Conservation (phyloP, 2,113 vertebrate genomes). For the Phocoena sinus region DNA sequence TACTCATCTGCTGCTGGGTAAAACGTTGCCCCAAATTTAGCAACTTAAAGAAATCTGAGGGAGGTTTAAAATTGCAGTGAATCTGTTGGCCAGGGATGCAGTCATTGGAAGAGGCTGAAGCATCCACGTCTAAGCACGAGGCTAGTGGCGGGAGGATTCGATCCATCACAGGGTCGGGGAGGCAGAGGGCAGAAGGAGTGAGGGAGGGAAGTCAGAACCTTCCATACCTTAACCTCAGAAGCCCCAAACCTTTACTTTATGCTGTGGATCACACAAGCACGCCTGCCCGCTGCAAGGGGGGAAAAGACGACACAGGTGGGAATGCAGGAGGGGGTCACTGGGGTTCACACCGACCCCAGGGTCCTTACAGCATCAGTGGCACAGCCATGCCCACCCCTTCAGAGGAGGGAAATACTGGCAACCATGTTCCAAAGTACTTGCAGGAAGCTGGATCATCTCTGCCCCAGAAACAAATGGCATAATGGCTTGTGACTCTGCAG, state of each 20-base stretch:
- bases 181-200: too few relatives aligned
- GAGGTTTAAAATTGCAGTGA: not conserved
- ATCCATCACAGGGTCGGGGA: not conserved
- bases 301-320: rapidly evolving
- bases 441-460: not conserved
- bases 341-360: rapidly evolving
- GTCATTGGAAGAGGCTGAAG: not conserved
- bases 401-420: not conserved
- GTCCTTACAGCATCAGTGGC: not conserved
- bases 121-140: too few relatives aligned
- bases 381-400: rapidly evolving
- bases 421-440: not conserved
- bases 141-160: not conserved
- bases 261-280: not conserved
- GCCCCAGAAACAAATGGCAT: rapidly evolving
- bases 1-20: rapidly evolving
- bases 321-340: rapidly evolving
- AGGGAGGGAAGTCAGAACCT: too few relatives aligned
- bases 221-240: not conserved
- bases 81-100: too few relatives aligned
- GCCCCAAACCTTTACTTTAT: rapidly evolving
- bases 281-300: too few relatives aligned
- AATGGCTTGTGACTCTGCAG: not conserved
- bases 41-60: not conserved
- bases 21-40: not conserved